These are phyloP conservation scores for Pontoporia blainvillei DNA, from an alignment of 2,113 vertebrate genomes.

Conservation along the genomic window DNA sequence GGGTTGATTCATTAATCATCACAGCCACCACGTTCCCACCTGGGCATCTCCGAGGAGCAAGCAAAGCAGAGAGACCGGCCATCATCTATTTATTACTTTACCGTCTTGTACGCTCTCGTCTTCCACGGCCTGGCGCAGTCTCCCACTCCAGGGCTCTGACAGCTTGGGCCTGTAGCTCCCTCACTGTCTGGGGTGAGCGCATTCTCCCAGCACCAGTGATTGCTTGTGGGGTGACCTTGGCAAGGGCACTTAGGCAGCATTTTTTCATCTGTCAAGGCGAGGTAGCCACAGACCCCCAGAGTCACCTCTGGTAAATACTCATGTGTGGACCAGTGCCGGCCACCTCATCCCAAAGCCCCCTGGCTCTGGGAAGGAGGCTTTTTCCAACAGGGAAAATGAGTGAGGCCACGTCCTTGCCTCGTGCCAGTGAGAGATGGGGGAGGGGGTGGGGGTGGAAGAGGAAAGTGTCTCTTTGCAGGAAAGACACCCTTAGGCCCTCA, in stretches of 20 bases:
- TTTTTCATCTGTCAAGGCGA: conserved; percentile 33
- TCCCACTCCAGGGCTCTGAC: not conserved
- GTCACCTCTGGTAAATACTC: not conserved
- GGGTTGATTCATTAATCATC: conserved; percentile 28
- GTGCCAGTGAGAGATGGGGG: not conserved
- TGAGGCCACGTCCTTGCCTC: not conserved
- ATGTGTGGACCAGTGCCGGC: not conserved
- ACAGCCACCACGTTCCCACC: not conserved
- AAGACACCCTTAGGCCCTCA: conserved; percentile 28
- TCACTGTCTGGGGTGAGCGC: not conserved
- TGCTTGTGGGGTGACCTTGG: conserved; percentile 30
- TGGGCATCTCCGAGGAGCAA: not conserved
- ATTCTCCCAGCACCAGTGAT: not conserved
- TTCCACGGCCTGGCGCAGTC: not conserved
- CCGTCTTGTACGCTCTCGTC: not conserved
- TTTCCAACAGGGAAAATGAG: not conserved
- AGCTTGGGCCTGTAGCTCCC: not conserved
- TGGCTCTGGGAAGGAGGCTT: not conserved
- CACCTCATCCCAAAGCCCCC: not conserved
- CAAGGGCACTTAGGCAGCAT: not conserved
- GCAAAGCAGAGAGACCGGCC: not conserved
- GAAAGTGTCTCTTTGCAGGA: not conserved
- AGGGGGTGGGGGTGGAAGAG: not conserved
- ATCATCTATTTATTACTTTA: not conserved
- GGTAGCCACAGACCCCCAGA: not conserved